Evolutionary conservation across 1,140 invertebrate species (phyloP).

Genomic region (Copidosoma floridanum): DNA sequence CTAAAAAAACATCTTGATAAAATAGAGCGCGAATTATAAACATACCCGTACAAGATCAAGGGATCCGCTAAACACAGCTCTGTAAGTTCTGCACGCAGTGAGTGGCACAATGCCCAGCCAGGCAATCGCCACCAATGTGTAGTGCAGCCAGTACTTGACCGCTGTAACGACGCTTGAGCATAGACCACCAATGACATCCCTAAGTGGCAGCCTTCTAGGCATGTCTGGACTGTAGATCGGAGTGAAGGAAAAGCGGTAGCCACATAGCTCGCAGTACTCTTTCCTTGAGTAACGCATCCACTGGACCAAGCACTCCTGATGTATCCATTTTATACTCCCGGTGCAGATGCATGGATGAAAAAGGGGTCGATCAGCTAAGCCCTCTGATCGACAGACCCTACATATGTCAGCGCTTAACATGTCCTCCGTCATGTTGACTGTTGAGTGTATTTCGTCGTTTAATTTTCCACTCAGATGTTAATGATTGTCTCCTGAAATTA

Average conservation of each 20-base stretch:
- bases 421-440: constrained; percentile 56
- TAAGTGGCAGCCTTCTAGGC: constrained; percentile 91
- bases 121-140: constrained; percentile 91
- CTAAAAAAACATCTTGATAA: neutral
- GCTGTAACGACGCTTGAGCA: constrained; percentile 87
- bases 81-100: constrained; percentile 94
- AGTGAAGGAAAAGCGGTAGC: constrained; percentile 96
- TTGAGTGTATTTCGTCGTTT: neutral
- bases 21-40: neutral
- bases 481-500: no score
- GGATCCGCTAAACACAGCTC: constrained; percentile 87
- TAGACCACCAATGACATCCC: constrained; percentile 85
- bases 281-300: constrained; percentile 96
- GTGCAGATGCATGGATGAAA: constrained; percentile 99
- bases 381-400: constrained; percentile 95
- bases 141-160: constrained; percentile 94
- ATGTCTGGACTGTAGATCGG: constrained; percentile 99
- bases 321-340: constrained; percentile 98
- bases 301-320: constrained; percentile 88
- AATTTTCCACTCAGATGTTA: constrained; percentile 14
- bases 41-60: constrained; percentile 68
- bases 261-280: constrained; percentile 98
- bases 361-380: constrained; percentile 76
- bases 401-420: constrained; percentile 81
- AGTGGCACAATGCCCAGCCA: constrained; percentile 97